Conservation (phyloP, 2,797 vertebrate species). For the Brachyrhaphis roseni region DNA sequence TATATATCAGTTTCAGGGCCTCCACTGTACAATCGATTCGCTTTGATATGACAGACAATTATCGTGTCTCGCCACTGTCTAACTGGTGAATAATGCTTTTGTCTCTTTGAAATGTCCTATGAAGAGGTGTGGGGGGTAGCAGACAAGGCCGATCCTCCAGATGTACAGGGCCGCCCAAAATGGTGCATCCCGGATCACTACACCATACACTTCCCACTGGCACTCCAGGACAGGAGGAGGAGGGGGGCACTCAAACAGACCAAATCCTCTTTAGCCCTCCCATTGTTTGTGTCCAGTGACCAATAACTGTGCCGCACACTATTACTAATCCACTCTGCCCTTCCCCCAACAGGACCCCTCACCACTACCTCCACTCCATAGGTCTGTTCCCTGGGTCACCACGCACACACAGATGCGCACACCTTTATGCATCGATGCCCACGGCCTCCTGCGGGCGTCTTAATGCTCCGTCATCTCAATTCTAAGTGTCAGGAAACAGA, state of each 20-base stretch:
- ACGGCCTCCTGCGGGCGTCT: conserved; percentile 73
- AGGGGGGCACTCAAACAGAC: conserved; percentile 61
- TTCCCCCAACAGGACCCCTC: conserved; percentile 71
- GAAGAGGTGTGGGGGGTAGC: conserved; percentile 47
- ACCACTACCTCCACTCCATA: conserved; percentile 69
- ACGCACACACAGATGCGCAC: conserved; percentile 45
- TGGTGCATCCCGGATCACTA: conserved; percentile 55
- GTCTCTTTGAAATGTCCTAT: conserved; percentile 64
- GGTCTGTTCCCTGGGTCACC: conserved; percentile 72
- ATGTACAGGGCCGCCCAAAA: conserved; percentile 67
- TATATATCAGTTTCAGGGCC: conserved; percentile 2
- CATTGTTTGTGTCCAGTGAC: conserved; percentile 83
- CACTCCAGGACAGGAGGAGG: conserved; percentile 58
- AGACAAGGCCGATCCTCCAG: conserved; percentile 73
- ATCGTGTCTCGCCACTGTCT: conserved; percentile 33
- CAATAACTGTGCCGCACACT: conserved; percentile 79
- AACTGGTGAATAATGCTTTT: conserved; percentile 43
- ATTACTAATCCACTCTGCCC: conserved; percentile 76
- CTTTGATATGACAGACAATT: conserved; percentile 12
- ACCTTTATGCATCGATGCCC: conserved; percentile 67
- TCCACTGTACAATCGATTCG: conserved; percentile 10
- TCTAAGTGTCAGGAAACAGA: conserved; percentile 78
- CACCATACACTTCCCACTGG: conserved; percentile 60
- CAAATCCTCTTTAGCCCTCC: conserved; percentile 81
- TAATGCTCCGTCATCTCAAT: conserved; percentile 80